Base-by-base conservation (phyloP, 2,113 vertebrate genomes). In the Pomatostomus ruficeps region DNA sequence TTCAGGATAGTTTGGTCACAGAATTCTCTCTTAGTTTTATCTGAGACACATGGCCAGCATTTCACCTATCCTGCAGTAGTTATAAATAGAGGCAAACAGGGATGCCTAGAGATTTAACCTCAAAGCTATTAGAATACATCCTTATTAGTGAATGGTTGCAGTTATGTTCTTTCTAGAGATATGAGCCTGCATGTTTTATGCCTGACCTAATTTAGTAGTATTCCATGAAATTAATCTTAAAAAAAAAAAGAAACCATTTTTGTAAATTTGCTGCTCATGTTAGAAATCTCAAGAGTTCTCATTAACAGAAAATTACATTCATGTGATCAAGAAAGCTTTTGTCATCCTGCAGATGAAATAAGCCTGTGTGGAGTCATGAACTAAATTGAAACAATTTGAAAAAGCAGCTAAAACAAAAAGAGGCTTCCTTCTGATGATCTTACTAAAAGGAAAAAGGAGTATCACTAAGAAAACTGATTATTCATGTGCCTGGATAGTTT, bases 281-380 rank as follows among this genome's bases (percentile, higher is more conserved):
- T 94, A 82, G 77, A 96, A 96, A 76, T 91, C 90, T 96, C 86
- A 90, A 83, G 94, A 96, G 93, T 75, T 96, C 88, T 96, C 91
- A 96, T 92, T 96, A 94, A 83, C 81, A 90, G 96, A 89, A 94
- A 97, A 95, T 89, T 92, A 92, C 52, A 91, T 72, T 62, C 86
- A 85, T 59, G 78, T 7, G 23, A 95, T 91, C 77, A 87, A 94
- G 94, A 94, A 81, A 88, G 72, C 91, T 88, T 96, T 93, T 96
- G 94, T 97, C 91, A 89, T 92, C 71, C 78, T 79, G 77, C 54
- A 86, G 72, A 91, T 95, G 92, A 97, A 97, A 72, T 87, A 74
- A 95, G 68, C 38, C 82, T 48, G 86, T 65, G 45, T 40, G 43
- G 91, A 95, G 55, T 59, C 54, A 79, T 40, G 75, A 94, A 95